Evolutionary conservation across 2,888 invertebrate species (phyloP).

Genomic region (Dolomedes plantarius): DNA sequence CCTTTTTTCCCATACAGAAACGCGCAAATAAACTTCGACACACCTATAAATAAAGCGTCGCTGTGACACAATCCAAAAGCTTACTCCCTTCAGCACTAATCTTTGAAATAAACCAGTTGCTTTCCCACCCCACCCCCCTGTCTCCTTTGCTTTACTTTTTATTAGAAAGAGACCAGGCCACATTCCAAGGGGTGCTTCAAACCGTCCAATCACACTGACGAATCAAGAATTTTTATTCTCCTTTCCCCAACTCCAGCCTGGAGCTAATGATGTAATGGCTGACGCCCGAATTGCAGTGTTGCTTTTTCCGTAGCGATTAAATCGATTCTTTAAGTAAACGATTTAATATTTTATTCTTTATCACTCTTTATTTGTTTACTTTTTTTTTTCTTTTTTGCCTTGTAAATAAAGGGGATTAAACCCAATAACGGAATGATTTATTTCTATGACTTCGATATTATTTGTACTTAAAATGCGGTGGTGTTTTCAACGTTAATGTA

Average conservation of each 20-base stretch:
- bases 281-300: not conserved
- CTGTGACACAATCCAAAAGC: not conserved
- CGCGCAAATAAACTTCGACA: no score
- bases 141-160: not conserved
- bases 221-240: not conserved
- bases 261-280: not conserved
- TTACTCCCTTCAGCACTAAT: not conserved
- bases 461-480: not conserved
- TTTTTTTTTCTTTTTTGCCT: slow-evolving; percentile 11
- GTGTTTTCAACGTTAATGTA: no score
- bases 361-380: no score
- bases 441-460: not conserved
- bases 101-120: slow-evolving; percentile 4
- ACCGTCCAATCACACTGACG: not conserved
- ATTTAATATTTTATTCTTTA: slow-evolving; percentile 24
- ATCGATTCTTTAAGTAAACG: slow-evolving; percentile 1
- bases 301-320: not conserved
- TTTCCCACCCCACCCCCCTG: not conserved
- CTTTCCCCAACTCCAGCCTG: not conserved
- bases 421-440: not conserved
- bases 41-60: not conserved
- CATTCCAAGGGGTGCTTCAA: slow-evolving; percentile 11
- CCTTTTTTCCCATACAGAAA: no score
- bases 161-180: not conserved
- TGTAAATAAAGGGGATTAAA: slow-evolving; percentile 6